phyloP scores from a whole-genome alignment of 2,797 vertebrate species.

The Pipistrellus pygmaeus region DNA sequence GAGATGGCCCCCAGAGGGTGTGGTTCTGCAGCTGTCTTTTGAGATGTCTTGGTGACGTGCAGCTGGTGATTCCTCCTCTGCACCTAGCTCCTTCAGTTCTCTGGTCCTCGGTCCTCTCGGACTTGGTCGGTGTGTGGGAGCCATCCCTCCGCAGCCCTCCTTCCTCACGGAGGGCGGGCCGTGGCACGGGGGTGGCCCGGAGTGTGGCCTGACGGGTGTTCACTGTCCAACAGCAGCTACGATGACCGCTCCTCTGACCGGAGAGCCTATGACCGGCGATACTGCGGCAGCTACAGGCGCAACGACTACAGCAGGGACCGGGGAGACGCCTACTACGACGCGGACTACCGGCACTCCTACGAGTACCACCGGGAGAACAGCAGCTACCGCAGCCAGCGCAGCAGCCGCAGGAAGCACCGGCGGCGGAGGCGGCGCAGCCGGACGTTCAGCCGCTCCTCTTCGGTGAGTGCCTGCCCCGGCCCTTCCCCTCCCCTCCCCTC shows the following conservation, averaged over 20 bases:
- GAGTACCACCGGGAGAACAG: constrained; percentile 93
- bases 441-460: constrained; percentile 98
- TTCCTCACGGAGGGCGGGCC: background rate
- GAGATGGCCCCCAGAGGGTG: background rate
- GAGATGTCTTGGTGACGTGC: background rate
- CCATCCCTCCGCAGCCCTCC: background rate
- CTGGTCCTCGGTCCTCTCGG: background rate
- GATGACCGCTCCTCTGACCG: constrained; percentile 94
- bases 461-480: constrained; percentile 93
- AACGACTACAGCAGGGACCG: constrained; percentile 93
- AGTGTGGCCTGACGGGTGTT: background rate
- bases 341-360: constrained; percentile 92
- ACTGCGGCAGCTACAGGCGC: constrained; percentile 94
- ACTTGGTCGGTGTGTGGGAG: background rate
- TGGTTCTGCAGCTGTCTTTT: background rate
- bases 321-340: constrained; percentile 92
- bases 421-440: constrained; percentile 97
- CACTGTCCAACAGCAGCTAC: constrained; percentile 87
- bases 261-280: constrained; percentile 93
- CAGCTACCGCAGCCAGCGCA: constrained; percentile 92
- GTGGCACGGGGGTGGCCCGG: background rate
- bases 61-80: background rate
- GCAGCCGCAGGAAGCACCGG: constrained; percentile 98
- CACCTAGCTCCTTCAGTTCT: background rate
- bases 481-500: constrained; percentile 38